phyloP scores from a whole-genome alignment of 2,797 vertebrate genomes.

The Micromesistius poutassou region DNA sequence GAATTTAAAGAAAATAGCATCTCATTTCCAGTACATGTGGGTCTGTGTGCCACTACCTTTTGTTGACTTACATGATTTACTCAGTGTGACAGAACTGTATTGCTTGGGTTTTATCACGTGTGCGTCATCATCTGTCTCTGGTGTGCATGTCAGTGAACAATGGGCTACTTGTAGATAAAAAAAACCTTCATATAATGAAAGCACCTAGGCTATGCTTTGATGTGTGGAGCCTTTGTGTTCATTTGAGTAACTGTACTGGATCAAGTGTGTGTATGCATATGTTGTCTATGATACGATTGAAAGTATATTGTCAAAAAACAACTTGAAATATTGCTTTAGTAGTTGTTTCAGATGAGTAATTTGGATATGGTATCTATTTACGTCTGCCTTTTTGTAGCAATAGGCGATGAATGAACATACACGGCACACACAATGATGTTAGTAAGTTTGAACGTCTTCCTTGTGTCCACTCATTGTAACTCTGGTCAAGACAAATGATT shows the following conservation, averaged over 20 bases:
- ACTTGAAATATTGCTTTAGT: neutral
- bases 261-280: neutral
- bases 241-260: neutral
- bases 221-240: constrained; percentile 37
- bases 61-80: no score
- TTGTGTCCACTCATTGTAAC: neutral
- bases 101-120: no score
- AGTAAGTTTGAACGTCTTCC: neutral
- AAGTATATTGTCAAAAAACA: neutral
- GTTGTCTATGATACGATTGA: neutral
- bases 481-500: neutral
- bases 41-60: no score
- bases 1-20: no score
- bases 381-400: neutral
- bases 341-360: neutral
- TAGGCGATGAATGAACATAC: neutral
- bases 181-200: constrained; percentile 53
- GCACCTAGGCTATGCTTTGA: constrained; percentile 48
- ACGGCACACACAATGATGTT: neutral
- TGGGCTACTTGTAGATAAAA: constrained; percentile 36
- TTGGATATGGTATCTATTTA: neutral
- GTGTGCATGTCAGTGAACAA: constrained; percentile 36
- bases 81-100: no score
- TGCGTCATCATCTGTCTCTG: constrained; percentile 32
- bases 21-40: no score